Evolutionary conservation across 2,888 invertebrate species (phyloP).

Genomic region (Lepidochrysops patricia): DNA sequence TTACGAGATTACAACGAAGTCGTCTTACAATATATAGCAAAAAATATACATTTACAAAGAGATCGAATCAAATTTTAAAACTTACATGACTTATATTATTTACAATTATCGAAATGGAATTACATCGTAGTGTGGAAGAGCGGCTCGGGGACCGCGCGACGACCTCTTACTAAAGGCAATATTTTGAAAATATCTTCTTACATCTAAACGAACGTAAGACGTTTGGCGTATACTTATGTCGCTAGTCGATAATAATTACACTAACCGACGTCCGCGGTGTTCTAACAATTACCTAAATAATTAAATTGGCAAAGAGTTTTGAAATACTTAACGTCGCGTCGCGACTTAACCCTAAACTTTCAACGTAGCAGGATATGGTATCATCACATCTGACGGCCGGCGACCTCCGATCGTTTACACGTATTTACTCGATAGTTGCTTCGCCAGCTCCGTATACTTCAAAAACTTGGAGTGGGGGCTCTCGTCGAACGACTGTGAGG

Average conservation of each 20-base stretch:
- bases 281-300: slow-evolving; percentile 70
- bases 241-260: slow-evolving; percentile 71
- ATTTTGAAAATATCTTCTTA: slow-evolving; percentile 72
- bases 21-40: slow-evolving; percentile 49
- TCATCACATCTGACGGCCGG: slow-evolving; percentile 77
- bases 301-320: slow-evolving; percentile 75
- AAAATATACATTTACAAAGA: slow-evolving; percentile 74
- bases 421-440: slow-evolving; percentile 97
- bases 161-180: slow-evolving; percentile 68
- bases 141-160: slow-evolving; percentile 36
- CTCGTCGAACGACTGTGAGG: slow-evolving; percentile 83
- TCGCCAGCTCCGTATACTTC: slow-evolving; percentile 98
- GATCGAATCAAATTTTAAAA: slow-evolving; percentile 72
- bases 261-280: slow-evolving; percentile 72
- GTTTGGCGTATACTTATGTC: slow-evolving; percentile 75
- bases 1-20: slow-evolving; percentile 28
- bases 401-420: slow-evolving; percentile 77
- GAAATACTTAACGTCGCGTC: slow-evolving; percentile 71
- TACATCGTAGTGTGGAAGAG: slow-evolving; percentile 67
- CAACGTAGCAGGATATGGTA: slow-evolving; percentile 84
- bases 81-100: slow-evolving; percentile 71
- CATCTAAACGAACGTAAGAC: slow-evolving; percentile 69
- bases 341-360: slow-evolving; percentile 70
- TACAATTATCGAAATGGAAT: slow-evolving; percentile 73
- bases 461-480: slow-evolving; percentile 97